Percentiles rank a stretch among this genome's conserved stretches.
Conservation (phyloP, 2,888 invertebrate genomes). For the Lasioglossum figueresi region DNA sequence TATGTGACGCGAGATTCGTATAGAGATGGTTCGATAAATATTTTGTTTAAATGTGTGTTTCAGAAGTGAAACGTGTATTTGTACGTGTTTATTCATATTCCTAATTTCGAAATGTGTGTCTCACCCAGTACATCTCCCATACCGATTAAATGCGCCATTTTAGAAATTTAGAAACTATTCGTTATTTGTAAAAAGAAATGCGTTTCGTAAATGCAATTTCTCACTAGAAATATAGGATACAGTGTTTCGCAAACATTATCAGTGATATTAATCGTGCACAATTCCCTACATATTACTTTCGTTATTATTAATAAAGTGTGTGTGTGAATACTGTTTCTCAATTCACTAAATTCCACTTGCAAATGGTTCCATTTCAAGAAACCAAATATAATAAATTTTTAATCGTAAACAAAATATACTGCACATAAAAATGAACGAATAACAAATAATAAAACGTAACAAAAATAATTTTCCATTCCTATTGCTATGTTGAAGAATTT, state of each 20-base stretch:
- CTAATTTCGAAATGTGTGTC: constrained; percentile 7
- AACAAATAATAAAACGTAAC: background rate
- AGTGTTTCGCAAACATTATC: background rate
- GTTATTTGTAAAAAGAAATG: constrained; percentile 7
- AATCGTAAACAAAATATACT: background rate
- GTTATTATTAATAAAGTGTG: background rate
- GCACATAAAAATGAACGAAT: background rate
- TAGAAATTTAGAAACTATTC: constrained; percentile 28
- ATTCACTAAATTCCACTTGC: background rate
- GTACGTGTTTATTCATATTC: background rate
- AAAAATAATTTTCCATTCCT: background rate
- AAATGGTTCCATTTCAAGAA: too few relatives aligned
- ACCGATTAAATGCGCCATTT: background rate
- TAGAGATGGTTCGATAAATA: background rate
- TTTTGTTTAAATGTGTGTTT: background rate
- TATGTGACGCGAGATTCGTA: background rate
- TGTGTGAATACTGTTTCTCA: background rate
- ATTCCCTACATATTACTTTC: background rate
- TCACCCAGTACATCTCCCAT: constrained; percentile 24
- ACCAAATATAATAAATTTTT: background rate
- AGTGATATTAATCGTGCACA: constrained; percentile 1
- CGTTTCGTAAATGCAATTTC: background rate
- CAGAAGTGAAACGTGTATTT: background rate
- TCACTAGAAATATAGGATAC: background rate
- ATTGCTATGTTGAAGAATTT: background rate